These are phyloP conservation scores for Acrobasis consociella DNA, from an alignment of 2,888 invertebrate species.

Conservation along the genomic window DNA sequence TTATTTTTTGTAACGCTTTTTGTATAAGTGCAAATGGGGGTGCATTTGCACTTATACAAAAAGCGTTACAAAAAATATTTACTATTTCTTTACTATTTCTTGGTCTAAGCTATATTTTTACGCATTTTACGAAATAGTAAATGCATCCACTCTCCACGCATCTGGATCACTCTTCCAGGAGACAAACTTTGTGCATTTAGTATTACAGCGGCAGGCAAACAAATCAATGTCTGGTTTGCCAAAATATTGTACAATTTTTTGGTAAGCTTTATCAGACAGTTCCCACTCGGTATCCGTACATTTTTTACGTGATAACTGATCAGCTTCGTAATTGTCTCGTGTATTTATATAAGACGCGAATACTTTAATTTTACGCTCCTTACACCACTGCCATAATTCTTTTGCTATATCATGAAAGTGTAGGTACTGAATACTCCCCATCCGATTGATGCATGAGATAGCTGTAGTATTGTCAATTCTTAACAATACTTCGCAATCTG, in stretches of 20 bases:
- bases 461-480: slow-evolving; percentile 21
- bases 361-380: slow-evolving; percentile 7
- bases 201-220: slow-evolving; percentile 20
- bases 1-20: slow-evolving; percentile 20
- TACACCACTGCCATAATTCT: slow-evolving; percentile 27
- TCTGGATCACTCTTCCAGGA: slow-evolving; percentile 23
- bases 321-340: slow-evolving; percentile 8
- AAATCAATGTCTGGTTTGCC: slow-evolving; percentile 6
- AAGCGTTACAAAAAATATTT: no score
- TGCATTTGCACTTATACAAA: no score
- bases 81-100: no score
- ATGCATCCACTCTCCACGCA: slow-evolving; percentile 17
- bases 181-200: slow-evolving; percentile 16
- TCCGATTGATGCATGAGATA: slow-evolving; percentile 17
- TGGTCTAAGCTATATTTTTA: no score
- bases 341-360: neutral
- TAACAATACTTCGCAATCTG: slow-evolving; percentile 14
- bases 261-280: slow-evolving; percentile 4
- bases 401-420: slow-evolving; percentile 16
- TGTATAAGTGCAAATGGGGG: slow-evolving; percentile 23
- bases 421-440: slow-evolving; percentile 24
- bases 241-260: neutral
- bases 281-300: slow-evolving; percentile 20
- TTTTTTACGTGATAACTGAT: neutral
- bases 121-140: slow-evolving; percentile 19